phyloP scores from a whole-genome alignment of 2,888 invertebrate genomes.

The Drosophila prostipennis region DNA sequence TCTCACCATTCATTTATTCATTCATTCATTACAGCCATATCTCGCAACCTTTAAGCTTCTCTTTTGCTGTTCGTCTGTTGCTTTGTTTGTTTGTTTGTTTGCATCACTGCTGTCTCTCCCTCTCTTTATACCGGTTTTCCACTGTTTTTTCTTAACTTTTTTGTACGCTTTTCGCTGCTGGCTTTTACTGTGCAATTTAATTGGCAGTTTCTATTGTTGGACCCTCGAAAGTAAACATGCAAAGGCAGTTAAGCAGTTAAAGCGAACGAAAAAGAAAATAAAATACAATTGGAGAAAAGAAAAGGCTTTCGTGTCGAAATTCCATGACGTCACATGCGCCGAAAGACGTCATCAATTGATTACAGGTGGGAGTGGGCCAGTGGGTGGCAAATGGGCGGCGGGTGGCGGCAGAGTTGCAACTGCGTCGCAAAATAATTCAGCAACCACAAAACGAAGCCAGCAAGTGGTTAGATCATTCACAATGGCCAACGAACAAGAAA shows the following conservation, averaged over 20 bases:
- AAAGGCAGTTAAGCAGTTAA: constrained; percentile 50
- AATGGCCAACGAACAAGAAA: constrained; percentile 39
- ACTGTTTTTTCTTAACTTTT: constrained; percentile 24
- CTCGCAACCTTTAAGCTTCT: constrained; percentile 58
- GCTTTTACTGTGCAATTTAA: constrained; percentile 67
- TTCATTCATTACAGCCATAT: constrained; percentile 38
- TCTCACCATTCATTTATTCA: constrained; percentile 42
- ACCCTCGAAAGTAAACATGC: constrained; percentile 55
- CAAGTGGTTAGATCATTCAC: constrained; percentile 75
- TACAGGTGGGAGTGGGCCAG: constrained; percentile 67
- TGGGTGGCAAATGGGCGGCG: constrained; percentile 11
- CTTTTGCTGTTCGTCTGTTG: constrained; percentile 64
- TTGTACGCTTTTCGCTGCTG: constrained; percentile 13
- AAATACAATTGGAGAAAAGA: constrained; percentile 26
- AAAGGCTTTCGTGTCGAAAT: constrained; percentile 51
- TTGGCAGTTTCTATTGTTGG: constrained; percentile 71
- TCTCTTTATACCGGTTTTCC: constrained; percentile 69
- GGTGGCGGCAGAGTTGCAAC: constrained; percentile 46
- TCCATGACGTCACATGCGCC: constrained; percentile 60
- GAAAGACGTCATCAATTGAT: constrained; percentile 62
- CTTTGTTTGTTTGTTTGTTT: constrained; percentile 66
- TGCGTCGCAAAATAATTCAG: constrained; percentile 52
- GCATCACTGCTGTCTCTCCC: no score
- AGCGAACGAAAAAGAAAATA: constrained; percentile 38
- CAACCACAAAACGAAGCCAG: constrained; percentile 51